Percentiles rank a stretch among this genome's conserved stretches.
Evolutionary conservation across 2,797 vertebrate genomes (phyloP).

Genomic region (Falco peregrinus): DNA sequence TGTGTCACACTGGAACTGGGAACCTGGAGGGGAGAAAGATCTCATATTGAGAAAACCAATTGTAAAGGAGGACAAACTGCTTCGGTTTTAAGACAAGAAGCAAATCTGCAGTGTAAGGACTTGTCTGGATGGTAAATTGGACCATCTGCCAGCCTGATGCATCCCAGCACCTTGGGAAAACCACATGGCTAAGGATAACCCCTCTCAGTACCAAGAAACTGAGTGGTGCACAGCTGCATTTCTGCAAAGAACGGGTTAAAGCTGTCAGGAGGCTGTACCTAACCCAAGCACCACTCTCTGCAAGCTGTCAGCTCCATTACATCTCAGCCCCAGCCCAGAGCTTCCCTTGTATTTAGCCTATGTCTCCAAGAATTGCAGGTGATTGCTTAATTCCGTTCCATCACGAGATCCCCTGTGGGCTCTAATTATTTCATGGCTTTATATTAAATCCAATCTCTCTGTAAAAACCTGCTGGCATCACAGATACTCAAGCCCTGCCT

Average conservation of each 20-base stretch:
- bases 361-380: conserved; percentile 9
- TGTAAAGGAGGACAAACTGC: neutral
- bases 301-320: conserved; percentile 58
- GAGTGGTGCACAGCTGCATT: neutral
- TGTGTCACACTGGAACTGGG: conserved; percentile 81
- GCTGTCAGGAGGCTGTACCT: neutral
- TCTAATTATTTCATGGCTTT: conserved; percentile 17
- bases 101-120: neutral
- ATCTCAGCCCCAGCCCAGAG: neutral
- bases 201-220: neutral
- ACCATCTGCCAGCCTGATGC: neutral
- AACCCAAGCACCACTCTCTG: neutral
- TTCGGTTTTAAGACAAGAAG: neutral
- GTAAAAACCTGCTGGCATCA: conserved; percentile 5
- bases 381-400: conserved; percentile 56
- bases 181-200: neutral
- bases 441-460: neutral
- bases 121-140: neutral
- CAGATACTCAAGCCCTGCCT: neutral
- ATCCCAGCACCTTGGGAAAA: neutral
- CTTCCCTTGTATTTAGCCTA: conserved; percentile 2
- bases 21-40: conserved; percentile 46
- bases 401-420: conserved; percentile 17
- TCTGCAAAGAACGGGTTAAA: conserved; percentile 14
- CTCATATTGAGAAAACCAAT: neutral